Evolutionary conservation across 37 sponge, comb jelly and placozoan species (phyloP), one percentile per base, ranked within the genome.

Genomic region (Spongia lamella): DNA sequence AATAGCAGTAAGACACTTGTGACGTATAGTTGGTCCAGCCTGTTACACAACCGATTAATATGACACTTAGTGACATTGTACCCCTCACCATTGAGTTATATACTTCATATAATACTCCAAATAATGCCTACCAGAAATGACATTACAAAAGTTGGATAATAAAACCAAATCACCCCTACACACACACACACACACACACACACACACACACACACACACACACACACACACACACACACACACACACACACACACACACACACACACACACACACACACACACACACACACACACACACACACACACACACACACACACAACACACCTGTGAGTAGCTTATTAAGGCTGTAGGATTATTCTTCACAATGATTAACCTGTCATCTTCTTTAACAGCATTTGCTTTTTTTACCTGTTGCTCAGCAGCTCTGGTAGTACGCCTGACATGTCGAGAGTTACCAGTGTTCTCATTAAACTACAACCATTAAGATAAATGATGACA

Each of bases 1-100:
- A 7, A 96, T 80, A 34, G 89, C 76, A 35, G 83, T 74, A 37
- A 96, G 66, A 53, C 94, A 96, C 82, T 90, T 92, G 72, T 78
- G 80, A 17, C 78, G 84, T 11, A 96, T 75, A 3, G 66, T 52
- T 24, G 91, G 82, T 6, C 86, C 88, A 66, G 90, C 88, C 94
- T 93, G 53, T 22, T 51, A 79, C 17, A 34, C 30, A 72, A 52
- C 9, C 7, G 47, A 43, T 43, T 43, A 43, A 43, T n/a, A 43
- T 43, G 19, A 29, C 26, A 32, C 13, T 11, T 2, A 3, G 5
- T 21, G 5, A 24, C 35, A 64, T n/a, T 2, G 22, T 3, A 19
- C 7, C 34, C 53, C 73, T 68, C 35, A 86, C 87, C 78, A 77
- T 87, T 39, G 83, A 75, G 55, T 81, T 81, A 67, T 81, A 87